phyloP scores from a whole-genome alignment of 1,140 invertebrate genomes.

The Euwallacea fornicatus region DNA sequence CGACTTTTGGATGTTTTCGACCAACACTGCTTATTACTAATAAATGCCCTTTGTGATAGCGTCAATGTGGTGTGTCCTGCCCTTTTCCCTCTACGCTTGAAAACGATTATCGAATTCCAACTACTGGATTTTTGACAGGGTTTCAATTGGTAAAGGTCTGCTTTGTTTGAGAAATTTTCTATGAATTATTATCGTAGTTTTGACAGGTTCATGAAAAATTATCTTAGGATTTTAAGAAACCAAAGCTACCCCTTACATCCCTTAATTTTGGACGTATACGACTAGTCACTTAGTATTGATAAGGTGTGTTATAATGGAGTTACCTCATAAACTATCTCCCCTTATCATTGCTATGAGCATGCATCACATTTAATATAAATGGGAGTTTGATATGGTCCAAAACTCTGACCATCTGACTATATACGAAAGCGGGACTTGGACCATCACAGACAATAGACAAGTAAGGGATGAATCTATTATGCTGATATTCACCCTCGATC shows the following conservation, averaged over 20 bases:
- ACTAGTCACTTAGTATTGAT: slow-evolving; percentile 32
- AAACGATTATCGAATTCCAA: slow-evolving; percentile 15
- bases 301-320: slow-evolving; percentile 24
- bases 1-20: slow-evolving; percentile 13
- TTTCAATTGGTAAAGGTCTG: slow-evolving; percentile 1
- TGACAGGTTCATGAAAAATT: not conserved
- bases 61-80: not conserved
- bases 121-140: slow-evolving; percentile 9
- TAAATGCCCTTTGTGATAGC: slow-evolving; percentile 11
- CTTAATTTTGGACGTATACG: slow-evolving; percentile 5
- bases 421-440: too few species aligned
- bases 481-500: too few species aligned
- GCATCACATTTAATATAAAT: slow-evolving; percentile 26
- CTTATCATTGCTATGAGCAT: slow-evolving; percentile 26
- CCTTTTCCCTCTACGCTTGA: slow-evolving; percentile 12
- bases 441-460: too few species aligned
- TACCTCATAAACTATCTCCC: slow-evolving; percentile 24
- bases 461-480: too few species aligned
- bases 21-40: slow-evolving; percentile 22
- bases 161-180: not conserved
- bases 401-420: slow-evolving; percentile 19
- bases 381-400: slow-evolving; percentile 24
- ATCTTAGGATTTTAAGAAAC: not conserved
- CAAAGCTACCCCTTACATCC: not conserved
- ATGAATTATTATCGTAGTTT: too few species aligned